These are phyloP conservation scores for Blera fallax DNA, from an alignment of 2,888 invertebrate genomes.

Conservation along the genomic window DNA sequence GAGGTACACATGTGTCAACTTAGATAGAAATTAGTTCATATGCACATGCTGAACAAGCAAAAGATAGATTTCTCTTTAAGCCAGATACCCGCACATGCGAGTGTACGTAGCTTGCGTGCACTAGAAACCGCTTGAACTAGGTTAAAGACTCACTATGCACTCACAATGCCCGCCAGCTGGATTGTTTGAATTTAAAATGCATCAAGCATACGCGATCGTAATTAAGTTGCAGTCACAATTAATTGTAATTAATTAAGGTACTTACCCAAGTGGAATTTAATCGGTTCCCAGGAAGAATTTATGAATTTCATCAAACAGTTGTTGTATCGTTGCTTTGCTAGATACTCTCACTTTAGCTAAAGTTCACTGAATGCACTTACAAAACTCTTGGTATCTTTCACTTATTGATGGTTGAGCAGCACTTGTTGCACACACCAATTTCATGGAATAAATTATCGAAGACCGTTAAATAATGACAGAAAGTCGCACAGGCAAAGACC, in stretches of 20 bases:
- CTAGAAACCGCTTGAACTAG: neutral
- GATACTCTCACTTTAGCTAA: neutral
- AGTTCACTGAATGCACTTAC: constrained; percentile 27
- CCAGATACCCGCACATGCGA: neutral
- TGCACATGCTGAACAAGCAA: neutral
- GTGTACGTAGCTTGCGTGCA: neutral
- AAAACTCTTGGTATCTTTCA: neutral
- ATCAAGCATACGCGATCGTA: constrained; percentile 28
- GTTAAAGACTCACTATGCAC: neutral
- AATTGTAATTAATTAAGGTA: constrained; percentile 22
- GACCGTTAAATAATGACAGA: neutral
- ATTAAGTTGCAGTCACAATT: constrained; percentile 22
- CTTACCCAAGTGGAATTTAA: constrained; percentile 52
- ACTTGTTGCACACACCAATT: constrained; percentile 11
- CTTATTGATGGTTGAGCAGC: neutral
- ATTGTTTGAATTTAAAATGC: constrained; percentile 19
- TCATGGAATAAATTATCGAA: constrained; percentile 15
- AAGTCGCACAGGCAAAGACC: constrained; percentile 15
- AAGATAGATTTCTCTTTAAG: constrained; percentile 29
- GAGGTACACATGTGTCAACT: neutral
- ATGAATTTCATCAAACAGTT: constrained; percentile 3
- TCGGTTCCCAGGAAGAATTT: constrained; percentile 19
- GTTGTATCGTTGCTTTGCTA: neutral
- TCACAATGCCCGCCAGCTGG: neutral
- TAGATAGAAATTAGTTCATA: neutral